A percentile compares a stretch with the other conserved stretches of the same genome.
Conservation (phyloP, 2,113 vertebrate genomes). For the Pseudois nayaur region DNA sequence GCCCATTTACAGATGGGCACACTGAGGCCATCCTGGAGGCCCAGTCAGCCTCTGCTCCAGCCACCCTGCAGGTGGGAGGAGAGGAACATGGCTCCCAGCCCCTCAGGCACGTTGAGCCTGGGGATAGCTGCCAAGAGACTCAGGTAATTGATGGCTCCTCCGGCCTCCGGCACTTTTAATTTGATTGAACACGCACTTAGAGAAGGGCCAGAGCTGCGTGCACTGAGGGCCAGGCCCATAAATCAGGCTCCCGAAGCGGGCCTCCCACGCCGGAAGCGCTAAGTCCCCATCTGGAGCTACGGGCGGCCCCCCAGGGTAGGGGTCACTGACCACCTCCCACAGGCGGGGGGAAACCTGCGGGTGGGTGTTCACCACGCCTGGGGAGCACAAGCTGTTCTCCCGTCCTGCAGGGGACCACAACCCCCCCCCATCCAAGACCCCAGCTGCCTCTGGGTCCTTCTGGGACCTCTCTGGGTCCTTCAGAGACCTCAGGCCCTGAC, state of each 20-base stretch:
- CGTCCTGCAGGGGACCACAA: rapidly evolving
- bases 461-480: not conserved
- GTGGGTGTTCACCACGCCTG: rapidly evolving
- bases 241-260: not conserved
- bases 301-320: rapidly evolving
- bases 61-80: not conserved
- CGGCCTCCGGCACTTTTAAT: not conserved
- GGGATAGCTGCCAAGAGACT: not conserved
- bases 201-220: not conserved
- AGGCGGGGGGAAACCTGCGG: rapidly evolving
- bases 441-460: not conserved
- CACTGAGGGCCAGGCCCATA: not conserved
- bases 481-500: not conserved
- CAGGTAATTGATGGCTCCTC: not conserved
- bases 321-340: not conserved
- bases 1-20: not conserved
- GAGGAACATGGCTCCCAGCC: not conserved
- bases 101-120: rapidly evolving
- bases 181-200: not conserved
- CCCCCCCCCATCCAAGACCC: rapidly evolving
- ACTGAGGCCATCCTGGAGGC: not conserved
- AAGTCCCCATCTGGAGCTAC: not conserved
- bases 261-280: not conserved
- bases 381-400: not conserved
- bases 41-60: rapidly evolving